Evolutionary conservation across 2,113 vertebrate species (phyloP).

Genomic region (Melanocharis versteri): DNA sequence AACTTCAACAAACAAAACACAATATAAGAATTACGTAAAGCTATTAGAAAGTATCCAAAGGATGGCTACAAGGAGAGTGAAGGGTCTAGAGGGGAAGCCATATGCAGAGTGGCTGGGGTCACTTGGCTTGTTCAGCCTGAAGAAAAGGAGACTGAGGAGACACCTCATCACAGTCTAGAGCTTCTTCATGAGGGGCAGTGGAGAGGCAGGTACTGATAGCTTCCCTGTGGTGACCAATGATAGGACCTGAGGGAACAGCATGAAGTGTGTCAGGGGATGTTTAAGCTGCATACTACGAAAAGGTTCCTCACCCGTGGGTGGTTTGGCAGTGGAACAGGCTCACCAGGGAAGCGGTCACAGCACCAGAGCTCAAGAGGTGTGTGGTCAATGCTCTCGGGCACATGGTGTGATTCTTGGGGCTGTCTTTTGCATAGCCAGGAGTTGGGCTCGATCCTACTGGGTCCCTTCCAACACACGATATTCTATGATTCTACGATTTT

Average conservation of each 20-base stretch:
- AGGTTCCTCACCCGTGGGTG: not conserved
- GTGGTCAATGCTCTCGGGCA: not conserved
- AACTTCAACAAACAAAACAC: not conserved
- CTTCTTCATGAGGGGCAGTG: not conserved
- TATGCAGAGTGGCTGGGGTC: not conserved
- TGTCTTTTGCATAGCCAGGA: not conserved
- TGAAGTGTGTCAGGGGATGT: not conserved
- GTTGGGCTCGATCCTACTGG: not conserved
- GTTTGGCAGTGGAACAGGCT: not conserved
- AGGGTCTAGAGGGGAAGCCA: not conserved
- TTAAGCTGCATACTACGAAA: not conserved
- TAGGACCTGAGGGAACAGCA: accelerated
- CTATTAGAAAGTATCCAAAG: not conserved
- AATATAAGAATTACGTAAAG: not conserved
- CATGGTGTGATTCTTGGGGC: not conserved
- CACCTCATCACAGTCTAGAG: not conserved
- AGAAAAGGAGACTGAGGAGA: not conserved
- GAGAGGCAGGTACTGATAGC: accelerated
- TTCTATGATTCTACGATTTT: not conserved
- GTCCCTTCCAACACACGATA: not conserved
- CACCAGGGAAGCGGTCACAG: not conserved
- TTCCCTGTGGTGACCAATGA: not conserved
- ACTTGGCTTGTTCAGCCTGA: not conserved
- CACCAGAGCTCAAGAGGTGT: not conserved
- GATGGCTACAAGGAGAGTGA: not conserved